Conservation (phyloP, 2,797 vertebrate species). For the Takifugu rubripes region DNA sequence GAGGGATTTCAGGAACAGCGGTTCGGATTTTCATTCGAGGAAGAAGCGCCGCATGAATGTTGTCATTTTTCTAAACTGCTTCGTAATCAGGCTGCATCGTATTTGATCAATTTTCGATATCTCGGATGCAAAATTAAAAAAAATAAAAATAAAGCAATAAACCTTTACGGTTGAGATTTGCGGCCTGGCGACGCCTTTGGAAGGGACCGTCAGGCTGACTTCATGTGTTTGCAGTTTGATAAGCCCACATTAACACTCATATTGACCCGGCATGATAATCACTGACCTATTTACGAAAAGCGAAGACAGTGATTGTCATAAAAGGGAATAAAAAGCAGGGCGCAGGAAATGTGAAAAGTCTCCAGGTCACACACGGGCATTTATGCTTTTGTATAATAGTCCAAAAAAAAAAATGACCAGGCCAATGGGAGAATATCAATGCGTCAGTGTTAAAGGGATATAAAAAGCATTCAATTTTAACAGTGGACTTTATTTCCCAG, state of each 20-base stretch:
- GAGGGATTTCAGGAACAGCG: too few relatives aligned
- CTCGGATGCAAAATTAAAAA: neutral
- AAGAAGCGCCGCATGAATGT: too few relatives aligned
- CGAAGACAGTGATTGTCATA: conserved; percentile 62
- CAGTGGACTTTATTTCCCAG: conserved; percentile 38
- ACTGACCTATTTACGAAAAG: conserved; percentile 68
- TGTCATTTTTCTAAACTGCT: too few relatives aligned
- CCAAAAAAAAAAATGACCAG: conserved; percentile 23
- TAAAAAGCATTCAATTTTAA: conserved; percentile 48
- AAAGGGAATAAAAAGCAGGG: conserved; percentile 46
- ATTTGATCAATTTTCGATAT: too few relatives aligned
- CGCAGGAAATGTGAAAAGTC: conserved; percentile 48
- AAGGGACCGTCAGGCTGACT: conserved; percentile 50
- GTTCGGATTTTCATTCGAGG: too few relatives aligned
- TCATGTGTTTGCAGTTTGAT: conserved; percentile 72
- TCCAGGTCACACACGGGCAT: conserved; percentile 35
- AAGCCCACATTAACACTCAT: conserved; percentile 62
- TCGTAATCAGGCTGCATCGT: too few relatives aligned
- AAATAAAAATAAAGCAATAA: conserved; percentile 21
- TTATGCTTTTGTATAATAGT: conserved; percentile 48
- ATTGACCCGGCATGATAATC: conserved; percentile 54
- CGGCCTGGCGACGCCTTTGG: conserved; percentile 28
- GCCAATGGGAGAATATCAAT: conserved; percentile 26
- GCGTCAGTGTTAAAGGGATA: conserved; percentile 47
- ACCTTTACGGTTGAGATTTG: conserved; percentile 23